These are phyloP conservation scores for Babylonia areolata DNA, from an alignment of 1,140 invertebrate genomes.

Conservation along the genomic window DNA sequence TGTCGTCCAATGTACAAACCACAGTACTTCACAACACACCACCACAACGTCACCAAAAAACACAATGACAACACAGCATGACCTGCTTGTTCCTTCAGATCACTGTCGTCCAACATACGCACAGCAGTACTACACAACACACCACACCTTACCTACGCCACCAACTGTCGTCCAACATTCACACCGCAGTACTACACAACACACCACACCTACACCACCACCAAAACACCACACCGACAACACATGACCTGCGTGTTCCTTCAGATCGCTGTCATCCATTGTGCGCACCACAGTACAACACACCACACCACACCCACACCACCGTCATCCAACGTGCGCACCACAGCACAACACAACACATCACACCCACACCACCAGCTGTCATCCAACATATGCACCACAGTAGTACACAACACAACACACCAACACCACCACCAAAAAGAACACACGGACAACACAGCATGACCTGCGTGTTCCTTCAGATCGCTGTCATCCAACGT, in stretches of 20 bases:
- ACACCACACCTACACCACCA: neutral
- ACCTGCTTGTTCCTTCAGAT: slow-evolving; percentile 79
- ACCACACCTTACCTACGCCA: slow-evolving; percentile 80
- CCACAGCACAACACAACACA: no score
- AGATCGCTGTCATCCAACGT: slow-evolving; percentile 78
- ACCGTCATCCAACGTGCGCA: slow-evolving; percentile 80
- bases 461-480: slow-evolving; percentile 49
- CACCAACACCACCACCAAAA: neutral
- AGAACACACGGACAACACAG: neutral
- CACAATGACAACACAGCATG: no score
- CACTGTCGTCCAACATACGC: slow-evolving; percentile 83
- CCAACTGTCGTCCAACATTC: slow-evolving; percentile 70
- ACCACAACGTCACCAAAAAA: no score
- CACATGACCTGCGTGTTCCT: slow-evolving; percentile 28
- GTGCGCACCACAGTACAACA: slow-evolving; percentile 43
- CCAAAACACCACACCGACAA: neutral
- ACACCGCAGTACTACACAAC: neutral
- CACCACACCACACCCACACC: neutral
- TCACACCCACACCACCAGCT: slow-evolving; percentile 70
- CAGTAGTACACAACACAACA: slow-evolving; percentile 79
- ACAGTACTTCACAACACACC: no score
- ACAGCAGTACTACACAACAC: neutral
- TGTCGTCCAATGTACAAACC: slow-evolving; percentile 81
- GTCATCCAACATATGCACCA: slow-evolving; percentile 85
- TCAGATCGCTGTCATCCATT: slow-evolving; percentile 86